A percentile compares a stretch with the other conserved stretches of the same genome.
These are phyloP conservation scores for Dinothrombium tinctorium DNA, from an alignment of 1,140 invertebrate genomes.

Conservation along the genomic window DNA sequence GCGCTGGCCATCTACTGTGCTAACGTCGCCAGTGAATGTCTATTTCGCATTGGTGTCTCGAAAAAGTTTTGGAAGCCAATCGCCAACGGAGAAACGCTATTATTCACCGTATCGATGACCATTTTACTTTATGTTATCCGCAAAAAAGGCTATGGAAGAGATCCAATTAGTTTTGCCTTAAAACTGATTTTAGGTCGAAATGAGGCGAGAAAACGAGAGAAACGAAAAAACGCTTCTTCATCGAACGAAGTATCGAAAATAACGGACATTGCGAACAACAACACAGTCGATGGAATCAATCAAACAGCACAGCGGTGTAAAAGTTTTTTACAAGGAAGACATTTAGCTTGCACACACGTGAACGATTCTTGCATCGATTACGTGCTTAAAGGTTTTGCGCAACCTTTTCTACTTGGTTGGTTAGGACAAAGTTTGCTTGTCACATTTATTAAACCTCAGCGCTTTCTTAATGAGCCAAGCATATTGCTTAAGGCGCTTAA, in stretches of 20 bases:
- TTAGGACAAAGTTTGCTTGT: not conserved
- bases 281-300: not conserved
- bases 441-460: not conserved
- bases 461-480: not conserved
- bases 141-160: constrained; percentile 3
- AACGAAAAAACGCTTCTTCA: not conserved
- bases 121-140: constrained; percentile 3
- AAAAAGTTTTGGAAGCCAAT: not conserved
- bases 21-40: constrained; percentile 32
- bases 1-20: constrained; percentile 48
- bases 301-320: not conserved
- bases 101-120: constrained; percentile 9
- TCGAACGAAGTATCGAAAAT: not conserved
- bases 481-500: not conserved
- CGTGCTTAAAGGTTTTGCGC: not conserved
- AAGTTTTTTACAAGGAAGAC: not conserved
- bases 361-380: not conserved
- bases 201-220: not conserved
- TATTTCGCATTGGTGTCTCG: not conserved
- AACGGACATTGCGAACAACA: not conserved
- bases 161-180: constrained; percentile 9
- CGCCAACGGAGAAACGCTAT: not conserved
- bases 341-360: not conserved
- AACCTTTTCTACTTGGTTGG: not conserved
- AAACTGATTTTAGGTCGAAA: constrained; percentile 8